Conservation (phyloP, 2,888 invertebrate species). For the Fabriciana adippe region DNA sequence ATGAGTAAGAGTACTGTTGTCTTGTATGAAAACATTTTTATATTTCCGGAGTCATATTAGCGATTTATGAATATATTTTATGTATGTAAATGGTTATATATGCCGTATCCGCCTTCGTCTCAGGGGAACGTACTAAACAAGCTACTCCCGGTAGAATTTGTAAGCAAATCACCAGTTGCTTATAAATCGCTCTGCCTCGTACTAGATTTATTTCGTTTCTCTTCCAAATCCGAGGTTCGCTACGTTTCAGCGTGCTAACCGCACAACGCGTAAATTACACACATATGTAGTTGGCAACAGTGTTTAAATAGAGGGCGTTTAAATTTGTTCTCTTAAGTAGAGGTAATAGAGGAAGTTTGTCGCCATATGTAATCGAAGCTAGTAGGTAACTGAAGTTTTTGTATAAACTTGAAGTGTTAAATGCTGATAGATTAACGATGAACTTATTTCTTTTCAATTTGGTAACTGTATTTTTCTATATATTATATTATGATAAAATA, state of each 20-base stretch:
- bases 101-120: constrained; percentile 49
- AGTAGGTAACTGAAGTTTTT: constrained; percentile 65
- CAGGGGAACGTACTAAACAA: constrained; percentile 53
- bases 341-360: constrained; percentile 68
- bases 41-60: constrained; percentile 1
- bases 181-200: constrained; percentile 67
- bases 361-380: constrained; percentile 68
- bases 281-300: constrained; percentile 28
- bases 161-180: constrained; percentile 72
- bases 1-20: background rate
- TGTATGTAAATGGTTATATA: constrained; percentile 20
- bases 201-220: constrained; percentile 66
- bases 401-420: constrained; percentile 63
- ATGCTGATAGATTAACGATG: constrained; percentile 58
- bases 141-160: constrained; percentile 62
- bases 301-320: constrained; percentile 58
- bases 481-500: no score
- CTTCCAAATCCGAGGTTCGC: constrained; percentile 46
- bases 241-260: constrained; percentile 58
- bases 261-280: constrained; percentile 67
- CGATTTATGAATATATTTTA: constrained; percentile 11
- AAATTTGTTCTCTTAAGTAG: constrained; percentile 69
- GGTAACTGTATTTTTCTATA: no score
- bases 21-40: constrained; percentile 1
- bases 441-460: background rate